Percentiles rank a stretch among this genome's conserved stretches.
These are phyloP conservation scores for Bubalus kerabau DNA, from an alignment of 2,113 vertebrate species.

Conservation along the genomic window DNA sequence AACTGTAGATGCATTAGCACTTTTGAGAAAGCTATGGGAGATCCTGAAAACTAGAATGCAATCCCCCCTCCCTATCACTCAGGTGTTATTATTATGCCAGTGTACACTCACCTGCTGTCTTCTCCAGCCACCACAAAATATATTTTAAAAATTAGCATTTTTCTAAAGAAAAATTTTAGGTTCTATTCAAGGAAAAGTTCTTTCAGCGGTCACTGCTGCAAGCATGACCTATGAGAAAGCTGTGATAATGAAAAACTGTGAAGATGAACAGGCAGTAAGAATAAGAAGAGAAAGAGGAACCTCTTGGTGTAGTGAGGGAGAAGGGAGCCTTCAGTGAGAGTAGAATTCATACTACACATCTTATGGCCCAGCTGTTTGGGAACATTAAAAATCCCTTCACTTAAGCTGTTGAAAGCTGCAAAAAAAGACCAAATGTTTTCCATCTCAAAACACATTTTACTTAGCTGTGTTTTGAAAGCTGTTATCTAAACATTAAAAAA, in stretches of 20 bases:
- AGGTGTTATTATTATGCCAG: not conserved
- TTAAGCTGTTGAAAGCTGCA: slow-evolving; percentile 77
- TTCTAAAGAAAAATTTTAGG: not conserved
- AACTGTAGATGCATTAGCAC: not conserved
- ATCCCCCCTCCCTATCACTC: not conserved
- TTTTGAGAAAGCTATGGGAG: not conserved
- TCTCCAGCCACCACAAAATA: not conserved
- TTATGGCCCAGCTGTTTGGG: slow-evolving; percentile 64
- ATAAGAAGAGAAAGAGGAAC: not conserved
- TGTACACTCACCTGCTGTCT: not conserved
- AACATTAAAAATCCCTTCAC: slow-evolving; percentile 70
- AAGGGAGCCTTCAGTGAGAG: slow-evolving; percentile 36
- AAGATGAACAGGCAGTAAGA: not conserved
- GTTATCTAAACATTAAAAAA: slow-evolving; percentile 77
- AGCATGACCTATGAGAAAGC: not conserved
- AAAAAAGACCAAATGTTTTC: slow-evolving; percentile 78
- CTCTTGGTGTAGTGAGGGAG: not conserved
- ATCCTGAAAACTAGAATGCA: not conserved
- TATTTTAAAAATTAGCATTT: not conserved
- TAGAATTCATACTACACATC: slow-evolving; percentile 44
- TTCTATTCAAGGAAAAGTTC: not conserved
- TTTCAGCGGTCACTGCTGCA: not conserved
- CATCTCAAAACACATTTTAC: slow-evolving; percentile 74
- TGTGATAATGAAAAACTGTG: not conserved
- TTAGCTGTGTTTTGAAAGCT: slow-evolving; percentile 77